Percentiles rank a stretch among this genome's conserved stretches.
Evolutionary conservation across 2,888 invertebrate species (phyloP).

Genomic region (Merodon equestris): DNA sequence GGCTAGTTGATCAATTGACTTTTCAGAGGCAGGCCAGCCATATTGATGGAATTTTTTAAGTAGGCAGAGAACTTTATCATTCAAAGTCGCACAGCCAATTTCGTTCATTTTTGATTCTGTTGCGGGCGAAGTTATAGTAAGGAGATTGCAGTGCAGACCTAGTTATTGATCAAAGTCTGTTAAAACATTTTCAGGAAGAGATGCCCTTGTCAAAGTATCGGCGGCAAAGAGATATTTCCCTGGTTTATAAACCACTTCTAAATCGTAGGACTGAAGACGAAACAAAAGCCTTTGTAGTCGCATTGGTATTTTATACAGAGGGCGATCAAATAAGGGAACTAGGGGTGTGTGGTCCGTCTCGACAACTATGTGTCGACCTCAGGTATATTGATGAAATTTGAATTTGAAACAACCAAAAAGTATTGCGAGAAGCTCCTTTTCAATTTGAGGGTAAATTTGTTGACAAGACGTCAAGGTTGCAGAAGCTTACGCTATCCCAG

Average conservation of each 20-base stretch:
- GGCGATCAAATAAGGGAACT: slow-evolving; percentile 51
- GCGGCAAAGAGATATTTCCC: slow-evolving; percentile 61
- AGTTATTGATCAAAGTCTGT: slow-evolving; percentile 31
- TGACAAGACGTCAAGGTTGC: slow-evolving; percentile 40
- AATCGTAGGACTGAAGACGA: slow-evolving; percentile 52
- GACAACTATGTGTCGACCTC: slow-evolving; percentile 48
- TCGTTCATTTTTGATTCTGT: slow-evolving; percentile 9
- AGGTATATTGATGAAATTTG: slow-evolving; percentile 58
- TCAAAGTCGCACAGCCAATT: slow-evolving; percentile 7
- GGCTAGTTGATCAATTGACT: background rate
- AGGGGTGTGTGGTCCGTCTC: slow-evolving; percentile 53
- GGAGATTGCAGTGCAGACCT: slow-evolving; percentile 25
- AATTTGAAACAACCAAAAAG: slow-evolving; percentile 55
- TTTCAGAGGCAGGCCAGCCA: slow-evolving; percentile 32
- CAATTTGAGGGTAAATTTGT: slow-evolving; percentile 65
- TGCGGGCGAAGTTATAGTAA: background rate
- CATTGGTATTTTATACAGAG: slow-evolving; percentile 54
- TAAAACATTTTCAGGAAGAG: slow-evolving; percentile 15
- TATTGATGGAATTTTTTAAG: slow-evolving; percentile 10
- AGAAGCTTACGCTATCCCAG: slow-evolving; percentile 33
- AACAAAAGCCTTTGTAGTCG: slow-evolving; percentile 59
- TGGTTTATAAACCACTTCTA: slow-evolving; percentile 54
- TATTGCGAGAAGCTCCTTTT: slow-evolving; percentile 66
- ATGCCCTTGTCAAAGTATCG: slow-evolving; percentile 80
- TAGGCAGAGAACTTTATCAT: slow-evolving; percentile 10